phyloP scores from a whole-genome alignment of 2,797 vertebrate species.

The Notolepis coatsorum region DNA sequence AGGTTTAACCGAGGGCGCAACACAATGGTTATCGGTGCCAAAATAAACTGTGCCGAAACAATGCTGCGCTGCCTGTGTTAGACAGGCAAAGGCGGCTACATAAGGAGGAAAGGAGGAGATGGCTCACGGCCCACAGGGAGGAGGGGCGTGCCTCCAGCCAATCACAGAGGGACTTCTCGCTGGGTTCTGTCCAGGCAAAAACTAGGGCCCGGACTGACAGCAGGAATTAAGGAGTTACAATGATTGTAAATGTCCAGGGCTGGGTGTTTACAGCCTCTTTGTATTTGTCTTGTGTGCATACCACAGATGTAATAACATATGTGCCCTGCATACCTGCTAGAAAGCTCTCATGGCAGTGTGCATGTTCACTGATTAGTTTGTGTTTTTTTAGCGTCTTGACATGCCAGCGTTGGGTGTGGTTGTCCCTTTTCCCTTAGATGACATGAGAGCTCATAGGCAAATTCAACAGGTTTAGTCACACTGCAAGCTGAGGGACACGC shows the following conservation, averaged over 20 bases:
- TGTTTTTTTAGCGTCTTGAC: conserved; percentile 28
- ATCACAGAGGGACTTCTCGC: conserved; percentile 35
- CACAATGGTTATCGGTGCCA: conserved; percentile 17
- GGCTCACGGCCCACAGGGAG: conserved; percentile 37
- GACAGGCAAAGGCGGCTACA: conserved; percentile 22
- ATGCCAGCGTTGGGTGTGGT: conserved; percentile 71
- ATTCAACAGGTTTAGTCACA: conserved; percentile 75
- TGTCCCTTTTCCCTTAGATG: conserved; percentile 62
- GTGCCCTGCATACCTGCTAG: neutral
- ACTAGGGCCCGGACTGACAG: conserved; percentile 59
- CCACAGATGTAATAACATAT: neutral
- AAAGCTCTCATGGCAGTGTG: neutral
- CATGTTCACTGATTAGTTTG: conserved; percentile 21
- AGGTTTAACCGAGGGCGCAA: neutral
- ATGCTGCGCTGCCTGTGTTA: conserved; percentile 20
- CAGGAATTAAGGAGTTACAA: conserved; percentile 26
- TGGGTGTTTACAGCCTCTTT: neutral
- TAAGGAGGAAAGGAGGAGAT: conserved; percentile 16
- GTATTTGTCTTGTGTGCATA: neutral
- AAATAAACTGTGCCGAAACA: conserved; percentile 27
- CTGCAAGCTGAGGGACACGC: conserved; percentile 60
- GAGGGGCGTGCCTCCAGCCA: conserved; percentile 61
- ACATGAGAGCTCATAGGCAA: conserved; percentile 60
- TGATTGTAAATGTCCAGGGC: conserved; percentile 5
- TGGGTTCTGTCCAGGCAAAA: conserved; percentile 60